Base-by-base conservation (phyloP, 2,888 invertebrate genomes). In the Andrena bicolor region DNA sequence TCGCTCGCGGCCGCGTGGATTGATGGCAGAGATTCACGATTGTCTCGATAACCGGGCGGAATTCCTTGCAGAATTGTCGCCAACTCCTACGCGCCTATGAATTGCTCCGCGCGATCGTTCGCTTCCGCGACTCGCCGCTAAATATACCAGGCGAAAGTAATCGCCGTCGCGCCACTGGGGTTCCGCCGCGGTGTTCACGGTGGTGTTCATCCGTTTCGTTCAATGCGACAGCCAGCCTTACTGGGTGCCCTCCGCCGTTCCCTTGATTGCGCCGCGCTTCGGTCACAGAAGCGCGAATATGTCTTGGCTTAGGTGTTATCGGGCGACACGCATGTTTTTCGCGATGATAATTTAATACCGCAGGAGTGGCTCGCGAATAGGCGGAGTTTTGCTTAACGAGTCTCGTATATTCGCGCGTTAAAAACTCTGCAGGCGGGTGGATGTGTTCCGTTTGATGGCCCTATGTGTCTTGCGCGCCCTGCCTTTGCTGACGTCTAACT, bases 1-100 rank as follows among this genome's bases (percentile, higher is more conserved):
- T 85, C 64, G 82, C 85, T 85, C 80, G 85, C 84, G 81, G 84
- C 84, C 81, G 72, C 71, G 69, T 49, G 80, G 88, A 87, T 87
- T 88, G 86, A 88, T 87, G 82, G 56, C 73, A 68, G 65, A 49
- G 84, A 77, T 73, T 76, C 76, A 76, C 76, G 87, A 87, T 88
- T 86, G 84, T 88, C 82, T 78, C 85, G 82, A 86, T 86, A 86
- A 85, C 82, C 78, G 64, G 66, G 64, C 49, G 61, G 79, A 77
- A 81, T 74, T 76, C 77, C 80, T 80, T 56, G 76, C 73, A 41
- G 78, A 80, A 87, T 87, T 77, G 82, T 86, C 73, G 68, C 80
- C 41, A 63, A 80, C 78, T 76, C 83, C 83, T 76, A 83, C 83
- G 65, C 83, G 73, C 26, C 51, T 66, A 60, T 76, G 78, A 82